A percentile compares a stretch with the other conserved stretches of the same genome.
Evolutionary conservation across 2,113 vertebrate species (phyloP).

Genomic region (Tenebrosternarchus preto): DNA sequence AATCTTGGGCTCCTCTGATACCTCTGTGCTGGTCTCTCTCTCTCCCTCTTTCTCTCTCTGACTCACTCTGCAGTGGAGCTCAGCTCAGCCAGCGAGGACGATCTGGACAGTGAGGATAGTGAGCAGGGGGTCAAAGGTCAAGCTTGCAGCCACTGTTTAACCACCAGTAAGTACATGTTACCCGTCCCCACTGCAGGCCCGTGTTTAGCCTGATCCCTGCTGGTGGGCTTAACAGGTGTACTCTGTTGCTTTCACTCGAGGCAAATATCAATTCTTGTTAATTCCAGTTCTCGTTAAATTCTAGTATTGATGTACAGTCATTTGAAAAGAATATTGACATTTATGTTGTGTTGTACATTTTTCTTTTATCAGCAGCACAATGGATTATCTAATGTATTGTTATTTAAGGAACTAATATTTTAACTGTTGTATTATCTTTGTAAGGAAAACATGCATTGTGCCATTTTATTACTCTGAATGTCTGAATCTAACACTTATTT

Average conservation of each 20-base stretch:
- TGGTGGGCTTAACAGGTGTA: no score
- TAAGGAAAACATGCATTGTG: background rate
- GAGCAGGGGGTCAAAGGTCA: conserved; percentile 94
- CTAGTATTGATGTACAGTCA: no score
- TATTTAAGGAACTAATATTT: no score
- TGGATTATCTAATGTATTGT: background rate
- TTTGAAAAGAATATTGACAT: no score
- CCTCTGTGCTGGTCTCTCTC: background rate
- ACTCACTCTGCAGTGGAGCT: conserved; percentile 82
- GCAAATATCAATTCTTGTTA: no score
- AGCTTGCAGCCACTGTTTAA: conserved; percentile 93
- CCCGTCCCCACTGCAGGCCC: background rate
- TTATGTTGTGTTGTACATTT: no score
- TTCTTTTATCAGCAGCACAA: background rate
- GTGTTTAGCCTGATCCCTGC: no score
- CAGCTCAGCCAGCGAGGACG: conserved; percentile 97
- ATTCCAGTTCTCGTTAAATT: no score
- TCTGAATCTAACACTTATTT: background rate
- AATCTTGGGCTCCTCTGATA: background rate
- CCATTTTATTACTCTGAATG: background rate
- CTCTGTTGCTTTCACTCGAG: no score
- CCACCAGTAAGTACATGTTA: conserved; percentile 82
- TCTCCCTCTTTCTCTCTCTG: background rate
- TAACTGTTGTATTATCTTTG: no score
- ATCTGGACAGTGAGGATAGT: conserved; percentile 97